Base-by-base conservation (phyloP, 2,113 vertebrate species). In the Prietella phreatophila region DNA sequence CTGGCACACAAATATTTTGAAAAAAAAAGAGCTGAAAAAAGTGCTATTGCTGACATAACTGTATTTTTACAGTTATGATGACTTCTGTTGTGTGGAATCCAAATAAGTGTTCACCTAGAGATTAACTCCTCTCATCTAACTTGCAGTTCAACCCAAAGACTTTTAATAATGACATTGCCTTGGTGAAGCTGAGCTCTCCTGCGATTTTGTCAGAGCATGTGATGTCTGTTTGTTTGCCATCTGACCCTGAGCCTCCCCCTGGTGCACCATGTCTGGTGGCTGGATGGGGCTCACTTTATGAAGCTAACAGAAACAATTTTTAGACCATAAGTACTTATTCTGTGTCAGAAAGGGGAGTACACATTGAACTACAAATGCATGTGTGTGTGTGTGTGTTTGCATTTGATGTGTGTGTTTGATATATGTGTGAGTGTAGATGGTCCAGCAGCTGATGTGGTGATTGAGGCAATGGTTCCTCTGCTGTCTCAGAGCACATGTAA, bases 201-300 rank as follows among this genome's bases (percentile, higher is more conserved):
- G 96, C 96, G 88, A 89, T 93, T 33, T 89, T 92, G 0, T 95
- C 95, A 0, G 90, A 95, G 39, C 92, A 89, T 0, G 92, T 96
- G 84, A 95, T 95, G 53, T 97, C 98, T 0, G 96, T 98, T 86
- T 99, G 98, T 90, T 95, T 99, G 79, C 98, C 98, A 27, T 94
- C 94, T 9, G 89, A 93, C 5, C 30, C 22, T 0, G 97, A 99
- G 85, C 97, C 96, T 47, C 94, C 95, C 3, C 93, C 94, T 0
- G 97, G 97, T 55, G 97, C 96, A 0, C 63, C 94, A 1, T 99
- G 98, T 88, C 93, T 97, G 89, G 97, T 99, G 9, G 96, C 95
- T 0, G 98, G 97, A 82, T 99, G 98, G 98, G 98, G 98, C 6
- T 97, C 97, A 5, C 95, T 97, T 71, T 98, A 96, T 6, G 97